Evolutionary conservation across 2,113 vertebrate species (phyloP).

Genomic region (Parus major): DNA sequence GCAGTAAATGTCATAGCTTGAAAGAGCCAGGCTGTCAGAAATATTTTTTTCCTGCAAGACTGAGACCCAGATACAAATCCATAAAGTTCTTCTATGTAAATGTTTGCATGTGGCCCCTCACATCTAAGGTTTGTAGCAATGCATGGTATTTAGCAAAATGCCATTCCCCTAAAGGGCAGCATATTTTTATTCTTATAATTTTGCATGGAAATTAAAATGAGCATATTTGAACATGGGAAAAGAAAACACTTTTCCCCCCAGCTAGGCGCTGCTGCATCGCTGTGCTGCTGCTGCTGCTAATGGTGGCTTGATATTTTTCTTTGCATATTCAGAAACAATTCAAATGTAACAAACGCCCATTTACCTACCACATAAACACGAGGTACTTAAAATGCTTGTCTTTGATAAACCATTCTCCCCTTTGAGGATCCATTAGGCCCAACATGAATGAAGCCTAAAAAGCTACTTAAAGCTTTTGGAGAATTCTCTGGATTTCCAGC

Average conservation of each 20-base stretch:
- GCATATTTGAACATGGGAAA: conserved; percentile 32
- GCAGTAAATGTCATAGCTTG: not conserved
- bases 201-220: conserved; percentile 22
- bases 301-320: not conserved
- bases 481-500: conserved; percentile 34
- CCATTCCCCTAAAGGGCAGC: conserved; percentile 31
- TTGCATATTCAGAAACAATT: conserved; percentile 14
- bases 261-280: not conserved
- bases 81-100: not conserved
- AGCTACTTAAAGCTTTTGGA: conserved; percentile 28
- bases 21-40: not conserved
- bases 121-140: conserved; percentile 14
- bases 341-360: not conserved
- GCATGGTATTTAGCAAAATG: conserved; percentile 43
- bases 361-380: not conserved
- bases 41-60: not conserved
- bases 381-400: conserved; percentile 16
- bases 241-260: not conserved
- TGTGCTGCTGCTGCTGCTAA: not conserved
- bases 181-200: conserved; percentile 35
- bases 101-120: not conserved
- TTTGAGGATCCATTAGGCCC: conserved; percentile 11
- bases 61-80: not conserved
- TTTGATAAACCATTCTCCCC: conserved; percentile 29
- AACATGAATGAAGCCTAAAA: conserved; percentile 20